phyloP scores from a whole-genome alignment of 2,113 vertebrate species.

The Seriola dumerili region DNA sequence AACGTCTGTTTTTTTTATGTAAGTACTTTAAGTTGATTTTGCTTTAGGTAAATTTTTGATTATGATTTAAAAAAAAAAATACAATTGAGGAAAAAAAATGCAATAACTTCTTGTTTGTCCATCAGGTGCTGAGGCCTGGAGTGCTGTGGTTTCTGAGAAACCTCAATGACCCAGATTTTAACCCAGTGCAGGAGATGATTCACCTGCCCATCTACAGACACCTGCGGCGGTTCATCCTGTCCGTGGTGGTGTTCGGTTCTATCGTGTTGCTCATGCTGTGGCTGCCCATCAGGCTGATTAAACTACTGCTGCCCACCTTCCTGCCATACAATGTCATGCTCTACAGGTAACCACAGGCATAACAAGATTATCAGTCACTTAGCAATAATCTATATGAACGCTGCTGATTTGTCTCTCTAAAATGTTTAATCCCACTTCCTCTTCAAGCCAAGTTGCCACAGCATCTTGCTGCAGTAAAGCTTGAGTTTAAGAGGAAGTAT shows the following conservation, averaged over 20 bases:
- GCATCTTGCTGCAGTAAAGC: not conserved
- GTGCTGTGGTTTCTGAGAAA: slow-evolving; percentile 99
- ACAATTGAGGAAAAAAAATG: not conserved
- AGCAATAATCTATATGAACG: not conserved
- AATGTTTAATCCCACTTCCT: not conserved
- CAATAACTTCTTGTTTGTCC: not conserved
- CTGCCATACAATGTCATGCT: slow-evolving; percentile 99
- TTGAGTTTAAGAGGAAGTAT: not conserved
- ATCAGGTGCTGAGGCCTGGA: slow-evolving; percentile 95
- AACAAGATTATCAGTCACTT: not conserved
- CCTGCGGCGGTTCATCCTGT: slow-evolving; percentile 97
- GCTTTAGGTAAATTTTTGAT: too few relatives aligned
- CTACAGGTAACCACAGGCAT: slow-evolving; percentile 89
- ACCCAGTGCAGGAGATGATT: slow-evolving; percentile 99
- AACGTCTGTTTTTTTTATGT: not conserved
- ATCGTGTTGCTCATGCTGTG: slow-evolving; percentile 99
- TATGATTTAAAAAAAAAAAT: not conserved
- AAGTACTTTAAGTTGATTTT: not conserved
- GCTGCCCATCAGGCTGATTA: slow-evolving; percentile 98
- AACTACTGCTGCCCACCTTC: slow-evolving; percentile 93
- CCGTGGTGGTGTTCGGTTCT: slow-evolving; percentile 98
- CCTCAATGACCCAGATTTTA: slow-evolving; percentile 99
- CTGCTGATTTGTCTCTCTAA: not conserved
- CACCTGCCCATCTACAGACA: slow-evolving; percentile 98
- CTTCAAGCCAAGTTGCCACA: not conserved